phyloP scores from a whole-genome alignment of 2,797 vertebrate species.

The Sternarchorhynchus goeldii region DNA sequence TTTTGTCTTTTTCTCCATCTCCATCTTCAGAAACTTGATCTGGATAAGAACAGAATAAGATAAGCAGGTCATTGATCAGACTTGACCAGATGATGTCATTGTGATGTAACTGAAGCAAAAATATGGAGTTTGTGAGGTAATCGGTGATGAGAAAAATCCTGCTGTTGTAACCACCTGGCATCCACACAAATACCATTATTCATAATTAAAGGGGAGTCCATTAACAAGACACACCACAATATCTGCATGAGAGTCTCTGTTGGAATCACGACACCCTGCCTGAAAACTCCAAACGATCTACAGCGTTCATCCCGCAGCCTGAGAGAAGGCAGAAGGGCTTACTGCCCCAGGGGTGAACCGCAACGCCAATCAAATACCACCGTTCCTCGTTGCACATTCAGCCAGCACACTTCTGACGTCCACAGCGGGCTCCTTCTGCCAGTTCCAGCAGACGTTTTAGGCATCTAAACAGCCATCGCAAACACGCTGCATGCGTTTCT shows the following conservation, averaged over 20 bases:
- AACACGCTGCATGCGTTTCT: conserved; percentile 38
- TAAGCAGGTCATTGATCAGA: conserved; percentile 34
- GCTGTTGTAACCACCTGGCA: neutral
- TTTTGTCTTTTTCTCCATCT: conserved; percentile 97
- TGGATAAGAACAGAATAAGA: conserved; percentile 68
- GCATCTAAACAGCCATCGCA: conserved; percentile 45
- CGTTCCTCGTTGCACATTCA: conserved; percentile 50
- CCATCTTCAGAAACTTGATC: conserved; percentile 96
- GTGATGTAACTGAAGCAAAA: neutral
- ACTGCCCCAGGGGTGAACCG: conserved; percentile 32
- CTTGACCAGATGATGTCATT: neutral
- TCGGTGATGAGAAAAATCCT: neutral
- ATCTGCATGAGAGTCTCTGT: neutral
- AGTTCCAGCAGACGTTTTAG: conserved; percentile 30
- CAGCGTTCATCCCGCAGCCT: conserved; percentile 31
- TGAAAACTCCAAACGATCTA: conserved; percentile 42
- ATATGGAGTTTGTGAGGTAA: neutral
- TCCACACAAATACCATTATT: neutral
- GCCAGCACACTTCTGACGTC: conserved; percentile 38
- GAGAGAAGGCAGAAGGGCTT: conserved; percentile 47
- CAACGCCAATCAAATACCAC: conserved; percentile 60
- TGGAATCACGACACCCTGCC: conserved; percentile 31
- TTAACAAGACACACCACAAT: conserved; percentile 5
- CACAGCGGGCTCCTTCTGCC: conserved; percentile 30
- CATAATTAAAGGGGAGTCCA: neutral